These are phyloP conservation scores for Arrhamphus sclerolepis DNA, from an alignment of 2,797 vertebrate species.

Conservation along the genomic window DNA sequence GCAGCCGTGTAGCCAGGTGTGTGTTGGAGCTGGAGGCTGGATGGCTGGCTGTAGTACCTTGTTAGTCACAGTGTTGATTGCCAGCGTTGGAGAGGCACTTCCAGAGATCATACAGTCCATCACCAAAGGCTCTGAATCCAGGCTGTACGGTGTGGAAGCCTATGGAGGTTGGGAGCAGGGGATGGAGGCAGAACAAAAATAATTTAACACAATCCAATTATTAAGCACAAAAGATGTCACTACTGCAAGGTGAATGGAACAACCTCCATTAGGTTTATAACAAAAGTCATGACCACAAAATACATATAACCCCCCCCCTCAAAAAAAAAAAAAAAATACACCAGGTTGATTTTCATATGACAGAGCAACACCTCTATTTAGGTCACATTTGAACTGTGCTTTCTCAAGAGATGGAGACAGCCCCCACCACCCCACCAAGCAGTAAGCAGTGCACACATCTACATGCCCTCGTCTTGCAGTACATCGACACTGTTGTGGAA, in stretches of 20 bases:
- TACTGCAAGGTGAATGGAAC: slow-evolving; percentile 36
- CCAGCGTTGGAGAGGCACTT: slow-evolving; percentile 96
- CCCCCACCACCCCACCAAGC: slow-evolving; percentile 35
- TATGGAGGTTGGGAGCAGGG: slow-evolving; percentile 66
- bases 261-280: slow-evolving; percentile 30
- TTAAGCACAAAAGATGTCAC: slow-evolving; percentile 56
- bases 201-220: slow-evolving; percentile 68
- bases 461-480: slow-evolving; percentile 33
- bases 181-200: slow-evolving; percentile 54
- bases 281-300: slow-evolving; percentile 22
- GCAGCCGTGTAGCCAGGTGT: slow-evolving; percentile 77
- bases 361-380: slow-evolving; percentile 78
- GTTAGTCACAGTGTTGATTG: slow-evolving; percentile 98
- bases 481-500: slow-evolving; percentile 50
- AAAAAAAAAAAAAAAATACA: slow-evolving; percentile 14
- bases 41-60: slow-evolving; percentile 86
- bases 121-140: slow-evolving; percentile 94
- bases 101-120: slow-evolving; percentile 97
- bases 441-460: slow-evolving; percentile 6
- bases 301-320: slow-evolving; percentile 1
- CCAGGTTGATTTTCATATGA: slow-evolving; percentile 45
- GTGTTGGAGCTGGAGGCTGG: slow-evolving; percentile 75
- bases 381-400: slow-evolving; percentile 76
- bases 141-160: slow-evolving; percentile 94
- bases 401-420: slow-evolving; percentile 56